Conservation (phyloP, 2,113 vertebrate species). For the Siphamia tubifer region DNA sequence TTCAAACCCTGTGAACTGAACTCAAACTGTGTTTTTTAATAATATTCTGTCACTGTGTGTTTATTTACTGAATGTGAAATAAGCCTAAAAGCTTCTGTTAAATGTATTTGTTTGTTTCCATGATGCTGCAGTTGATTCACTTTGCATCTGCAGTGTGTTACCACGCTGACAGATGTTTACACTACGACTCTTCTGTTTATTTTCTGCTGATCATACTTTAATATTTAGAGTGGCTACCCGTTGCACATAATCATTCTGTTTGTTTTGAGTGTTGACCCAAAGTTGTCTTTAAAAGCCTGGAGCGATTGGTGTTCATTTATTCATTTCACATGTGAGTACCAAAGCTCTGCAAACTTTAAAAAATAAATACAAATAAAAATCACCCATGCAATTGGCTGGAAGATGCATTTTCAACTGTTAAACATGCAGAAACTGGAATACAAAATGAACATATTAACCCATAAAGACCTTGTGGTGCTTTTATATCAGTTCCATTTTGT, state of each 20-base stretch:
- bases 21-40: no score
- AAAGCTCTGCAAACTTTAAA: not conserved
- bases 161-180: slow-evolving; percentile 20
- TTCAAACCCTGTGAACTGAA: no score
- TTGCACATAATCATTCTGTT: slow-evolving; percentile 1
- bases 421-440: no score
- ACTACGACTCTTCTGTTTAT: slow-evolving; percentile 22
- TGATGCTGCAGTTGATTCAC: slow-evolving; percentile 23
- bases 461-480: no score
- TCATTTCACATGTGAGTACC: no score
- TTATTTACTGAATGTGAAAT: slow-evolving; percentile 24
- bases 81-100: slow-evolving; percentile 36
- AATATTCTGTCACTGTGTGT: not conserved
- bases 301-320: not conserved
- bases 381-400: not conserved
- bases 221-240: slow-evolving; percentile 19
- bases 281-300: not conserved
- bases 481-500: no score
- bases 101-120: slow-evolving; percentile 22
- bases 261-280: slow-evolving; percentile 4
- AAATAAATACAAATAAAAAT: no score
- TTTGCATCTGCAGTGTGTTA: slow-evolving; percentile 12
- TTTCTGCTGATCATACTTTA: slow-evolving; percentile 32
- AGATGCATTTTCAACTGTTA: not conserved
- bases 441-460: no score